Conservation (phyloP, 2,113 vertebrate genomes). For the Centropristis striata region DNA sequence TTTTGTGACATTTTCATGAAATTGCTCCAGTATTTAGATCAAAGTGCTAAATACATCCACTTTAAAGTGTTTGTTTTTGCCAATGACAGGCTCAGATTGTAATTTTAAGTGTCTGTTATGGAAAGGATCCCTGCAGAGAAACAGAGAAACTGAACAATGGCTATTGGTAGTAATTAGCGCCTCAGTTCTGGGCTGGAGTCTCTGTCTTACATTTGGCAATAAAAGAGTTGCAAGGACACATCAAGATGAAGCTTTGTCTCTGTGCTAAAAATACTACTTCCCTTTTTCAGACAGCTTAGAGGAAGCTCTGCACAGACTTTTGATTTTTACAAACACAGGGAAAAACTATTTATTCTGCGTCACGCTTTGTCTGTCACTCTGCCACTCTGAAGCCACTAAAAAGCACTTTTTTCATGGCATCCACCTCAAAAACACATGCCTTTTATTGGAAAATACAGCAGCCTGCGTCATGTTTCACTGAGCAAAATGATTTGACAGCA, state of each 20-base stretch:
- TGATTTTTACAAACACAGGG: not conserved
- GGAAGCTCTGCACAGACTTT: constrained; percentile 2
- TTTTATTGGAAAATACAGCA: too few species aligned
- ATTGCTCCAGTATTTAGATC: too few species aligned
- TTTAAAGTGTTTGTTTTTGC: too few species aligned
- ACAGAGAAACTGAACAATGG: not conserved
- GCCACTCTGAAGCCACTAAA: too few species aligned
- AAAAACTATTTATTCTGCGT: not conserved
- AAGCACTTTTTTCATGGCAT: too few species aligned
- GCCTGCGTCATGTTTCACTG: too few species aligned
- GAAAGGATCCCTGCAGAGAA: not conserved
- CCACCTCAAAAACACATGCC: too few species aligned
- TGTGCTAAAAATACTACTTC: not conserved
- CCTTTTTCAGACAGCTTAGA: not conserved
- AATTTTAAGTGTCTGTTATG: too few species aligned
- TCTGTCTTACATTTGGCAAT: constrained; percentile 21
- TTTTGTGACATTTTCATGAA: too few species aligned
- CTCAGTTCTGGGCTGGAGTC: not conserved
- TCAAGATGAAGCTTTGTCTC: not conserved
- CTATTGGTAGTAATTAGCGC: not conserved
- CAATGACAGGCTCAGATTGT: too few species aligned
- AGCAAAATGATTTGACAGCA: too few species aligned
- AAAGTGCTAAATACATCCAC: too few species aligned
- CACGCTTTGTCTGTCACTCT: not conserved
- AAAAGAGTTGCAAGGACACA: constrained; percentile 27